Evolutionary conservation across 2,113 vertebrate species (phyloP), one percentile per base, ranked within the genome.

Genomic region (Anhinga anhinga): DNA sequence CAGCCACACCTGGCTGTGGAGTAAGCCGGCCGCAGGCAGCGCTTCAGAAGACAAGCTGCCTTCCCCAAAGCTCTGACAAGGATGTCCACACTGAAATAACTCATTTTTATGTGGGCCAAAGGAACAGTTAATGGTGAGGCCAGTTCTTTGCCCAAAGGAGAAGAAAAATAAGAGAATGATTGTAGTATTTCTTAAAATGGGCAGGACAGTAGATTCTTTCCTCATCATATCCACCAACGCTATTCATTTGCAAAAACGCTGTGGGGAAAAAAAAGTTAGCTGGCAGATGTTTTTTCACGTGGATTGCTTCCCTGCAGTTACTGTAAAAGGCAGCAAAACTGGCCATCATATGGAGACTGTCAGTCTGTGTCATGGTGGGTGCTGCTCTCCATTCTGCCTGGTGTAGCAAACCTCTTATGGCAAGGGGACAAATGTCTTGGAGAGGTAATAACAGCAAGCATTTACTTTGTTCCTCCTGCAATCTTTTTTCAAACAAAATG

Each of bases 301-400:
- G 27, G 14, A 18, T 69, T 9, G 1, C 22, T 72, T 40, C 18
- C 49, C 27, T 0, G 0, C 16, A 22, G 8, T 47, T 40, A 21
- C 11, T 34, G 63, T 4, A 25, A 77, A 63, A 34, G 36, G 18
- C 62, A 71, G 16, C 7, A 72, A 59, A 81, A 38, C 29, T 25
- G 27, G 3, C 25, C 14, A 13, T 92, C 53, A 61, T 30, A 42
- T 42, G 53, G 62, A 74, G 42, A 32, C 61, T 34, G 14, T 55
- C 40, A 17, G 20, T 32, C 40, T 52, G 22, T 30, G 44, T 26
- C 58, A 12, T 1, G 1, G 12, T 17, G 14, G 9, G 30, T 32
- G 21, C 18, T 25, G 34, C 36, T 30, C 32, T 69, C 58, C 0
- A 0, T 44, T 47, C 49, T 62, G 58, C 36, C 53, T 36, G 29